A percentile compares a stretch with the other conserved stretches of the same genome.
Conservation (phyloP, 1,140 invertebrate genomes). For the Drosophila punjabiensis region DNA sequence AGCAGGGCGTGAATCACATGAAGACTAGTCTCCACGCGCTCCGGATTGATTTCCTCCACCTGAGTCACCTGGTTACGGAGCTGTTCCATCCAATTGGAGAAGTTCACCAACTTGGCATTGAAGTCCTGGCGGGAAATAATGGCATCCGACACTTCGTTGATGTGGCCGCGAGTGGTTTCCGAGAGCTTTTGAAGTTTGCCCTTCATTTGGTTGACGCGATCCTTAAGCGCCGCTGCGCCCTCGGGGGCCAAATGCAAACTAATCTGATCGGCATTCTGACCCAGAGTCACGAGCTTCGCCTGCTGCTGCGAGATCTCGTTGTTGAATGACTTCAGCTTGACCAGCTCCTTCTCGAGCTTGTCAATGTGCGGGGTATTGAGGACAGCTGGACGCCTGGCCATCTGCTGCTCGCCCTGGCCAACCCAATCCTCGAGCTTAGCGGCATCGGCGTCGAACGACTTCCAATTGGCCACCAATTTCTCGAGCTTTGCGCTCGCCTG, state of each 20-base stretch:
- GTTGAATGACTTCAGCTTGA: slow-evolving; percentile 91
- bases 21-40: slow-evolving; percentile 92
- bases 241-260: slow-evolving; percentile 91
- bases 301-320: slow-evolving; percentile 93
- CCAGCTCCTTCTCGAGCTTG: slow-evolving; percentile 90
- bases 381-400: slow-evolving; percentile 87
- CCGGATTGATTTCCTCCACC: slow-evolving; percentile 92
- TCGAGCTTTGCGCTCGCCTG: slow-evolving; percentile 92
- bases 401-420: slow-evolving; percentile 88
- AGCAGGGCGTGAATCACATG: slow-evolving; percentile 92
- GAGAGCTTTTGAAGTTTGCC: slow-evolving; percentile 89
- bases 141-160: slow-evolving; percentile 92
- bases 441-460: slow-evolving; percentile 91
- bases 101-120: slow-evolving; percentile 91
- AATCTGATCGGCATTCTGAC: slow-evolving; percentile 92
- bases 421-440: slow-evolving; percentile 91
- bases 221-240: slow-evolving; percentile 90
- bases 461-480: slow-evolving; percentile 92
- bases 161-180: slow-evolving; percentile 90
- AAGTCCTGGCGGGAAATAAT: slow-evolving; percentile 94
- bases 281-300: slow-evolving; percentile 91
- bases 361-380: slow-evolving; percentile 89
- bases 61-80: slow-evolving; percentile 91
- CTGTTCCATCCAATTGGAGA: slow-evolving; percentile 94
- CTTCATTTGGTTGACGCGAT: slow-evolving; percentile 91